A percentile compares a stretch with the other conserved stretches of the same genome.
These are phyloP conservation scores for Thripadectes ignobilis DNA, from an alignment of 2,797 vertebrate genomes.

Conservation along the genomic window DNA sequence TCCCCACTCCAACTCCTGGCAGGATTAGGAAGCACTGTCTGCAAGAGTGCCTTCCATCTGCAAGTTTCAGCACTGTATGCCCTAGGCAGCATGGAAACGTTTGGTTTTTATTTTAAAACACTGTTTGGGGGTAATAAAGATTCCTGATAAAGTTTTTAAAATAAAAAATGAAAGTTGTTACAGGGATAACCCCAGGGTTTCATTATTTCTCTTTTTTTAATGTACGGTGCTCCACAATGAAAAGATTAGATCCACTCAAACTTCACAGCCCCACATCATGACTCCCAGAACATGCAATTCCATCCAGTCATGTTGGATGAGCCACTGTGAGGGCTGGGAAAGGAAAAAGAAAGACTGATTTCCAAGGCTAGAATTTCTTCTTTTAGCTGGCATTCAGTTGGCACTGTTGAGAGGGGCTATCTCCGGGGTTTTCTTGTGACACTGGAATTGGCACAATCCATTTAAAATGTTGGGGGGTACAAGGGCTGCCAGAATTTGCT, in stretches of 20 bases:
- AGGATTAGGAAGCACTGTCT: constrained; percentile 28
- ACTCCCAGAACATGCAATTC: not conserved
- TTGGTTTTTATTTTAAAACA: constrained; percentile 53
- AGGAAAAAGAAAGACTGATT: not conserved
- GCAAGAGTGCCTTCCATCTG: constrained; percentile 49
- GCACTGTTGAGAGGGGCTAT: not conserved
- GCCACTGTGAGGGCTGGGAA: not conserved
- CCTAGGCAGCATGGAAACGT: constrained; percentile 5
- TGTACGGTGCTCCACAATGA: not conserved
- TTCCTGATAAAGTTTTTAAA: constrained; percentile 37
- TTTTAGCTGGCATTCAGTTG: not conserved
- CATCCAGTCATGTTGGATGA: rapidly evolving
- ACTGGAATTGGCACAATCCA: not conserved
- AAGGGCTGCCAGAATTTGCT: not conserved
- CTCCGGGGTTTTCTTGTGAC: not conserved
- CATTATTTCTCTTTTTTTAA: constrained; percentile 2
- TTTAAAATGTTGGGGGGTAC: not conserved
- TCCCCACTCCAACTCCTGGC: not conserved
- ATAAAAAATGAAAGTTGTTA: constrained; percentile 10
- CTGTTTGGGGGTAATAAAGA: constrained; percentile 42
- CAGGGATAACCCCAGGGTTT: not conserved
- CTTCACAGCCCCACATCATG: not conserved
- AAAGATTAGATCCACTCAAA: not conserved
- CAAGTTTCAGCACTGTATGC: not conserved
- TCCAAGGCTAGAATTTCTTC: not conserved